Evolutionary conservation across 2,888 invertebrate species (phyloP).

Genomic region (Gortyna flavago): DNA sequence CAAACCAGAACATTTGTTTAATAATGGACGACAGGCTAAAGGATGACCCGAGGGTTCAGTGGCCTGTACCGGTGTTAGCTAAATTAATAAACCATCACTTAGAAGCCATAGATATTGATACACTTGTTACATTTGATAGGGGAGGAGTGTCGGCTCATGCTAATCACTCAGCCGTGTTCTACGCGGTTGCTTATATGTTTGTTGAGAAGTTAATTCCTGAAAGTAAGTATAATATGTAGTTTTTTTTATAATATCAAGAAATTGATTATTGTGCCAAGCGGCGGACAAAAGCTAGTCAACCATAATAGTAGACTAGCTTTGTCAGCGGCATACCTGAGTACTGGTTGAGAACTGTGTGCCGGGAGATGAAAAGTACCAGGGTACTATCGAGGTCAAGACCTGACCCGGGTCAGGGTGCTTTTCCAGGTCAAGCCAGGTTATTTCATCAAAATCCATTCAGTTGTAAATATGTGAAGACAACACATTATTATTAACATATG

Average conservation of each 20-base stretch:
- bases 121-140: slow-evolving; percentile 98
- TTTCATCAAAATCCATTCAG: not conserved
- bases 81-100: slow-evolving; percentile 89
- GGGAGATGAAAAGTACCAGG: not conserved
- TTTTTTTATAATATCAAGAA: not conserved
- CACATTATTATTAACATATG: no score
- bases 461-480: not conserved
- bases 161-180: slow-evolving; percentile 97
- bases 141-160: slow-evolving; percentile 97
- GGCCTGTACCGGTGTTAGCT: slow-evolving; percentile 91
- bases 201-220: slow-evolving; percentile 93
- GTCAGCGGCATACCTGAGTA: accelerated
- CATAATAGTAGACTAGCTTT: not conserved
- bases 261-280: not conserved
- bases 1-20: slow-evolving; percentile 93
- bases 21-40: slow-evolving; percentile 93
- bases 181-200: slow-evolving; percentile 94
- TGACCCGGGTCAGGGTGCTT: not conserved
- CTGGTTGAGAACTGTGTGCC: not conserved
- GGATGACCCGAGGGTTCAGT: slow-evolving; percentile 94
- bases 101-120: slow-evolving; percentile 94
- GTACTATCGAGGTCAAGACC: no score
- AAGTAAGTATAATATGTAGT: slow-evolving; percentile 87
- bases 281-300: not conserved
- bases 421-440: no score